These are phyloP conservation scores for Hemitrygon akajei DNA, from an alignment of 2,797 vertebrate species.

Conservation along the genomic window DNA sequence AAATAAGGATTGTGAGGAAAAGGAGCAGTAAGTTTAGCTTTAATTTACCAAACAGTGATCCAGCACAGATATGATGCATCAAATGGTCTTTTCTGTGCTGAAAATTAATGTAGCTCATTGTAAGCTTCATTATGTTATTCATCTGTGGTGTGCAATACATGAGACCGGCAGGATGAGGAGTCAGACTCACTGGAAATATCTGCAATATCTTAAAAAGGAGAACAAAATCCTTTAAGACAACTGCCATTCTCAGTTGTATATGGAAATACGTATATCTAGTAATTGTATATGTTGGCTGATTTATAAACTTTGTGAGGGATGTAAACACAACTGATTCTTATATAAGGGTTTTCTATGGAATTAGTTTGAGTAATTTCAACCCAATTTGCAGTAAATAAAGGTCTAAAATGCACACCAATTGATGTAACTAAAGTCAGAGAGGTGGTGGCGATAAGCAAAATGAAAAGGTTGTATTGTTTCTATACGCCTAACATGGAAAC, in stretches of 20 bases:
- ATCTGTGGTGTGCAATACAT: background rate
- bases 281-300: background rate
- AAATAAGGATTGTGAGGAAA: background rate
- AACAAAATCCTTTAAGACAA: background rate
- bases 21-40: background rate
- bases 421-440: background rate
- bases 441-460: background rate
- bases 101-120: background rate
- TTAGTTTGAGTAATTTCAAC: background rate
- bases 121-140: background rate
- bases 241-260: background rate
- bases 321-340: background rate
- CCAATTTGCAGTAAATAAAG: background rate
- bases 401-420: background rate
- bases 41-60: background rate
- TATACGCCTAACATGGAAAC: background rate
- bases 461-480: background rate
- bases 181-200: background rate
- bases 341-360: background rate
- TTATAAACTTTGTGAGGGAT: background rate
- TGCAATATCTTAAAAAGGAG: background rate
- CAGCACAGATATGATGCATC: background rate
- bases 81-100: background rate
- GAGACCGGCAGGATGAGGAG: background rate
- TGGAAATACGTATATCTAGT: background rate